Base-by-base conservation (phyloP, 2,888 invertebrate genomes). In the Lasius platythorax region DNA sequence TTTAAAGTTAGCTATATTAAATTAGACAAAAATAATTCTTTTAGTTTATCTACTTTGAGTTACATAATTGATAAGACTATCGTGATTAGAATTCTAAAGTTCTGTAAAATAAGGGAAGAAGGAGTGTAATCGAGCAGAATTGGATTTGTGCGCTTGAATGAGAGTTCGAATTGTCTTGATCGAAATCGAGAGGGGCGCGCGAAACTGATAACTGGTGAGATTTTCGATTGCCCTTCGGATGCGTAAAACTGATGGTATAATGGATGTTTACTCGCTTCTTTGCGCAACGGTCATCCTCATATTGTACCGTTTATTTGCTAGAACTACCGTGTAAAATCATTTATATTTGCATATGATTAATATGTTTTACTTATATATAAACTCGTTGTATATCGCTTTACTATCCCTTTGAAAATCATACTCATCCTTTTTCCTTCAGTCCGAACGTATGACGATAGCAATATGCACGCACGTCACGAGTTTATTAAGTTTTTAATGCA, bases 271-370 rank as follows among this genome's bases (percentile, higher is more conserved):
- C 84, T 90, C 87, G 90, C 89, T 90, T 90, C 85, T 90, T 88
- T 87, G 85, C 88, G 91, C 90, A 90, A 90, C 86, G 90, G 88
- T 92, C 91, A 93, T 94, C 91, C 90, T 93, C 92, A 90, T 93
- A 93, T 92, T 93, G 91, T 93, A 92, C 91, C 90, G 90, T 93
- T 94, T 88, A 94, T 93, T 94, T 93, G 91, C 92, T 94, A 93
- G 91, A 91, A 92, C 90, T 91, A 94, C 90, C 91, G 91, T 94
- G 93, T 94, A 94, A 94, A 93, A 93, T 92, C 93, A 94, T 94
- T 94, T 94, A 94, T 94, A 94, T 94, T 94, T 94, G 92, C 94
- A 94, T 94, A 94, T 92, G 90, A 94, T 94, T 93, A 94, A 94
- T 93, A 94, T 94, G 93, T 93, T 94, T 94, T 94, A 94, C 91